Conservation (phyloP, 2,888 invertebrate genomes). For the Homarus gammarus region DNA sequence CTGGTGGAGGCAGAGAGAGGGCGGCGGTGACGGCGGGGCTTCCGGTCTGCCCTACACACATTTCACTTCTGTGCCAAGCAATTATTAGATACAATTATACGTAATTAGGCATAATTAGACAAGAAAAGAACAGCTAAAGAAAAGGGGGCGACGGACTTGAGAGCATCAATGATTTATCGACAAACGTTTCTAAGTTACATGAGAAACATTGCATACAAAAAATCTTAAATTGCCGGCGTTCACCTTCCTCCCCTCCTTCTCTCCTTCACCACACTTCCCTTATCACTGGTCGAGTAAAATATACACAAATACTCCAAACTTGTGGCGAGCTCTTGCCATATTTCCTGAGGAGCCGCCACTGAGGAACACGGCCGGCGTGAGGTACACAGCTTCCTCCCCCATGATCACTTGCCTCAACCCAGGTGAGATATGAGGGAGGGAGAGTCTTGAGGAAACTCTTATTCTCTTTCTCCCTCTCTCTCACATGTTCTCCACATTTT, state of each 20-base stretch:
- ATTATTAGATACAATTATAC: slow-evolving; percentile 20
- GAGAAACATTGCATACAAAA: too few relatives aligned
- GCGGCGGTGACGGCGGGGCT: slow-evolving; percentile 18
- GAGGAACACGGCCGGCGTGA: neutral
- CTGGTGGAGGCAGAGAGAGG: neutral
- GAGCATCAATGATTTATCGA: neutral
- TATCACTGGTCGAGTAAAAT: neutral
- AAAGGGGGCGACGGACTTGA: neutral
- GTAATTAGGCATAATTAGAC: slow-evolving; percentile 21
- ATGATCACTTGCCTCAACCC: neutral
- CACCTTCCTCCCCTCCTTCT: neutral
- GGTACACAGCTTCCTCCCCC: neutral
- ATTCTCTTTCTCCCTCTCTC: too few relatives aligned
- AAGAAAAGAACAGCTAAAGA: slow-evolving; percentile 13
- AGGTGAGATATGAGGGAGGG: neutral
- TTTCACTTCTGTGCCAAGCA: slow-evolving; percentile 5
- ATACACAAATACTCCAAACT: slow-evolving; percentile 2
- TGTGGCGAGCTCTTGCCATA: neutral
- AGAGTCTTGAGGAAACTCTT: too few relatives aligned
- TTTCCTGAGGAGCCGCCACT: neutral
- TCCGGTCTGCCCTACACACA: slow-evolving; percentile 17
- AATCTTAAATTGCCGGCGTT: too few relatives aligned
- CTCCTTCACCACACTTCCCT: neutral
- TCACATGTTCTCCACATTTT: too few relatives aligned
- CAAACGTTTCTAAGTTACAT: neutral